These are phyloP conservation scores for Lasioglossum calceatum DNA, from an alignment of 2,888 invertebrate genomes.

Conservation along the genomic window DNA sequence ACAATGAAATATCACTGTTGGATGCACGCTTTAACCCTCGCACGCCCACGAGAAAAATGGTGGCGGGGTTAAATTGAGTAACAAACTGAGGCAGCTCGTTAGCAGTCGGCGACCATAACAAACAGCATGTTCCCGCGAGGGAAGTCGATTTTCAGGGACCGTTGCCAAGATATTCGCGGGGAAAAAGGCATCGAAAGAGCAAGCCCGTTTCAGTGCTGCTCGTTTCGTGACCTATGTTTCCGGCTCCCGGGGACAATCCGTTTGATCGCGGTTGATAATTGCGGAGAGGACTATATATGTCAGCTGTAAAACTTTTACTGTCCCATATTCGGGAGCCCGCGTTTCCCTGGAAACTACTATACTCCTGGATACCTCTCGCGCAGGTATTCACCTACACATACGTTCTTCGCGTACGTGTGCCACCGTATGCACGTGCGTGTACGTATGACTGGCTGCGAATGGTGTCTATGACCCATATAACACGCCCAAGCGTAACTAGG, in stretches of 20 bases:
- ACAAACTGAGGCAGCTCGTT: not conserved
- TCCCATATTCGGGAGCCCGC: constrained; percentile 44
- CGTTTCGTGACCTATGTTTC: constrained; percentile 9
- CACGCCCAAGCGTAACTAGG: constrained; percentile 82
- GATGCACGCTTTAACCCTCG: not conserved
- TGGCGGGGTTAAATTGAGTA: not conserved
- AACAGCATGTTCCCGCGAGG: not conserved
- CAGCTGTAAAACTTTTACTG: constrained; percentile 48
- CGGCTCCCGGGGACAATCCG: not conserved
- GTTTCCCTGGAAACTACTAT: constrained; percentile 73
- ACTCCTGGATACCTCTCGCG: constrained; percentile 42
- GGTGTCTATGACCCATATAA: constrained; percentile 84
- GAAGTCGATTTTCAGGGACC: not conserved
- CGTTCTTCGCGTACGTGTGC: not conserved
- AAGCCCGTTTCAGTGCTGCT: not conserved
- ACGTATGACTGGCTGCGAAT: constrained; percentile 70
- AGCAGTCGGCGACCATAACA: not conserved
- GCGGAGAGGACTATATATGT: not conserved
- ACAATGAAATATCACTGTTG: not conserved
- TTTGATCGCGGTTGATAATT: constrained; percentile 32
- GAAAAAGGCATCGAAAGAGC: not conserved
- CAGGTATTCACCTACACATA: constrained; percentile 12
- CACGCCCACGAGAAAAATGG: not conserved
- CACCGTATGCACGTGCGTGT: constrained; percentile 52
- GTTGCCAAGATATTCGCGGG: not conserved